Conservation (phyloP, 2,797 vertebrate species). For the Girardinus metallicus region DNA sequence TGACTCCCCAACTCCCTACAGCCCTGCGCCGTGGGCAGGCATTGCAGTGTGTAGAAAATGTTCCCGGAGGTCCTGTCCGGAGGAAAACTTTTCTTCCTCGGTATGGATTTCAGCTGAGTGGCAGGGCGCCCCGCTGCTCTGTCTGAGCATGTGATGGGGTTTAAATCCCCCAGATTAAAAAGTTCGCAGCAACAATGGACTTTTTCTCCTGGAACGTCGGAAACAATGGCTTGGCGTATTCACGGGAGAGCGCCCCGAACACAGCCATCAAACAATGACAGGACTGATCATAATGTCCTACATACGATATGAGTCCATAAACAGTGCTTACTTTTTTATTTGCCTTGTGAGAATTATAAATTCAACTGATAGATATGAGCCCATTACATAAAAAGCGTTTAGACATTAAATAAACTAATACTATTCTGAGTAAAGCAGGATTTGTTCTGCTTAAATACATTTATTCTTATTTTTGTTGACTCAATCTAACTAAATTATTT, state of each 20-base stretch:
- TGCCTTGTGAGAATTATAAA: background rate
- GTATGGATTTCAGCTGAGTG: constrained; percentile 40
- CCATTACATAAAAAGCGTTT: background rate
- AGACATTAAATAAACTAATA: background rate
- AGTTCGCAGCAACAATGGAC: constrained; percentile 77
- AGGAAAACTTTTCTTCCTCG: constrained; percentile 31
- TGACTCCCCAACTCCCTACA: constrained; percentile 4
- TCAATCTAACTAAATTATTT: background rate
- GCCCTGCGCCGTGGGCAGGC: constrained; percentile 19
- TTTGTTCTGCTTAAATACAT: background rate
- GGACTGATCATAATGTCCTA: no score
- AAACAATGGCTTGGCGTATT: constrained; percentile 59
- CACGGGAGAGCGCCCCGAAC: constrained; percentile 25
- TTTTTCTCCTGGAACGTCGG: constrained; percentile 70
- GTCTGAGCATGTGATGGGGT: constrained; percentile 79
- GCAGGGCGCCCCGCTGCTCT: constrained; percentile 33
- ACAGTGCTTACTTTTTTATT: background rate
- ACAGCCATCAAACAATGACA: background rate
- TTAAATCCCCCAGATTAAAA: constrained; percentile 79
- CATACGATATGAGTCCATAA: background rate
- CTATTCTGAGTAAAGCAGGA: background rate
- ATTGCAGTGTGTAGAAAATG: constrained; percentile 4
- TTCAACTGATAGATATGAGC: background rate
- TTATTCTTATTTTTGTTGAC: background rate
- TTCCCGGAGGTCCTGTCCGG: constrained; percentile 6